Percentiles rank a stretch among this genome's conserved stretches.
Evolutionary conservation across 2,888 invertebrate species (phyloP).

Genomic region (Yponomeuta evonymella): DNA sequence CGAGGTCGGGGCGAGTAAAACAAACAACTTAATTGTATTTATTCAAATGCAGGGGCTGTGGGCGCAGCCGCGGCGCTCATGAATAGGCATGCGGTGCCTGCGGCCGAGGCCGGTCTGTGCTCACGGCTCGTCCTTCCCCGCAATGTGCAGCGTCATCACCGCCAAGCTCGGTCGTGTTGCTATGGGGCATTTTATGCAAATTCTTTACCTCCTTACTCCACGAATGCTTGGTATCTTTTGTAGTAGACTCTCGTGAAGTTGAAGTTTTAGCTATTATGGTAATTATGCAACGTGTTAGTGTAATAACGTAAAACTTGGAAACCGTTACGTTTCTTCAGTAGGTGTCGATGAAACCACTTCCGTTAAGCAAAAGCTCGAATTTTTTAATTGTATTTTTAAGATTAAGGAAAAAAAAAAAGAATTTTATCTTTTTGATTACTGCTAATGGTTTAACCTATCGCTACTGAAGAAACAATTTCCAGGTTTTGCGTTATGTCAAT

Average conservation of each 20-base stretch:
- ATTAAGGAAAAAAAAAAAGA: no score
- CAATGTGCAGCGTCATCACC: conserved; percentile 59
- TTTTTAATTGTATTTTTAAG: no score
- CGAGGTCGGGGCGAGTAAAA: conserved; percentile 58
- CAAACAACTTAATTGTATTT: conserved; percentile 77
- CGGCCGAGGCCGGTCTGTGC: conserved; percentile 23
- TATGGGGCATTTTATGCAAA: conserved; percentile 31
- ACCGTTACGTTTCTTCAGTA: no score
- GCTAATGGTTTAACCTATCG: no score
- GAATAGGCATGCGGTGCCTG: conserved; percentile 53
- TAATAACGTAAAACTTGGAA: no score
- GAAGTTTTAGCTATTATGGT: background rate
- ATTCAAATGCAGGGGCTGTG: conserved; percentile 63
- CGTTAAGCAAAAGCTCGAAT: no score
- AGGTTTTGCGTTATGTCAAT: no score
- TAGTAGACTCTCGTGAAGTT: background rate
- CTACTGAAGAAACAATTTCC: no score
- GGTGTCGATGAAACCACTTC: no score
- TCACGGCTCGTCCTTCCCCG: conserved; percentile 39
- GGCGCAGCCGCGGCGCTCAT: conserved; percentile 63
- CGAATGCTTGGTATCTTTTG: background rate
- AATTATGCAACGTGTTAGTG: background rate
- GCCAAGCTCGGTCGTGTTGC: conserved; percentile 26
- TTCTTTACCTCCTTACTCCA: conserved; percentile 15
- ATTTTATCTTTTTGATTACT: no score